These are phyloP conservation scores for Aurelia aurita DNA, from an alignment of 30 jellyfish, hydroid and myxozoan genomes.

Conservation along the genomic window DNA sequence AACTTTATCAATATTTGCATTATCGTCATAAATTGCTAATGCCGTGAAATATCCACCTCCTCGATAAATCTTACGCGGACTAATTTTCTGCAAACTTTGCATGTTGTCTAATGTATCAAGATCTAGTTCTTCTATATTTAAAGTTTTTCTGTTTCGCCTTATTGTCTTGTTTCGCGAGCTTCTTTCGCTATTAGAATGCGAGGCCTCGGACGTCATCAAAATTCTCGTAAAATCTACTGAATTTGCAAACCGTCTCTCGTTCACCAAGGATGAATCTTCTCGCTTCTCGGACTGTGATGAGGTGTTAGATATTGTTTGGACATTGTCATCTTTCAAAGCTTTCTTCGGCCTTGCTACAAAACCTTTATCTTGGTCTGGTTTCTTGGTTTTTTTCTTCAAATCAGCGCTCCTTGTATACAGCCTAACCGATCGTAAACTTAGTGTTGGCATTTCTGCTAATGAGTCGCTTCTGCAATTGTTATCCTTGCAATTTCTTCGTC, in stretches of 20 bases:
- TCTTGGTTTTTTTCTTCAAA: too few species aligned
- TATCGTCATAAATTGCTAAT: conserved; percentile 51
- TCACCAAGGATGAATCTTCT: neutral
- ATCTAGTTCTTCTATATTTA: neutral
- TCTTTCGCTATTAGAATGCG: neutral
- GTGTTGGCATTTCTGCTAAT: neutral
- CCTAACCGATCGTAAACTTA: neutral
- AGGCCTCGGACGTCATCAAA: neutral
- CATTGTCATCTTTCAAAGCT: too few species aligned
- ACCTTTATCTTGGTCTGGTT: too few species aligned
- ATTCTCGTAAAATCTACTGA: conserved; percentile 1
- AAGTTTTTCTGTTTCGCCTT: neutral
- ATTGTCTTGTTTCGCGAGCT: neutral
- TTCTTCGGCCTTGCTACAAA: too few species aligned
- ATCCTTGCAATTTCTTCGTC: neutral
- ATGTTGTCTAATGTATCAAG: neutral
- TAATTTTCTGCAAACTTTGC: conserved; percentile 6
- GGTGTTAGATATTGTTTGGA: too few species aligned
- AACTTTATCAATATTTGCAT: conserved; percentile 35
- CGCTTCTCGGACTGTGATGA: too few species aligned
- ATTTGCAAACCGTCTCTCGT: neutral
- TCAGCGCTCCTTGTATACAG: neutral
- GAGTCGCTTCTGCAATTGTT: neutral
- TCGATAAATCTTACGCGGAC: conserved; percentile 51
- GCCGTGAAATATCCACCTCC: conserved; percentile 68